phyloP scores from a whole-genome alignment of 1,140 invertebrate species.

The Maniola jurtina region DNA sequence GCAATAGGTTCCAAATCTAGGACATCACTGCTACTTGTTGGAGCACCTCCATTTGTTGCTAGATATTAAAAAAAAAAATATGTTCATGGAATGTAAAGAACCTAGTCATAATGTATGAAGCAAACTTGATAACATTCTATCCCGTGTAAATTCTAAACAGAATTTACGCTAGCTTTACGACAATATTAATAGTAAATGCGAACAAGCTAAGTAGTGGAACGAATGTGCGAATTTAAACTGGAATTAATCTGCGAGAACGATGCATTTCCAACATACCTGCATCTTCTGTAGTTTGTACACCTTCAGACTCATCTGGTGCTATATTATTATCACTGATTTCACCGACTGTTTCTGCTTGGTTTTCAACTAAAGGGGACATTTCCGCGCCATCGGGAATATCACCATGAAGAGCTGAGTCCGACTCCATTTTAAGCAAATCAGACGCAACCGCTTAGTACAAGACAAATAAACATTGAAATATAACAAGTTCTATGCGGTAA shows the following conservation, averaged over 20 bases:
- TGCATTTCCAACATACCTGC: constrained; percentile 42
- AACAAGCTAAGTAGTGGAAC: not conserved
- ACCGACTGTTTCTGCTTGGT: constrained; percentile 56
- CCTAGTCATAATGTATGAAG: not conserved
- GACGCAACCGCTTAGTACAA: constrained; percentile 26
- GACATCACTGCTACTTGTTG: constrained; percentile 69
- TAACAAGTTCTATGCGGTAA: constrained; percentile 39
- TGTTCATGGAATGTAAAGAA: not conserved
- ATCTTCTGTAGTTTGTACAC: constrained; percentile 49
- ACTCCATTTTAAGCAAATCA: constrained; percentile 61
- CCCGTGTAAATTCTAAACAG: too few relatives aligned
- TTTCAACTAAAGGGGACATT: constrained; percentile 68
- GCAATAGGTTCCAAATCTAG: constrained; percentile 54
- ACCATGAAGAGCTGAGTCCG: constrained; percentile 62
- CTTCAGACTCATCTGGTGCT: constrained; percentile 55
- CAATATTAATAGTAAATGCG: not conserved
- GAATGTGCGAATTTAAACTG: not conserved
- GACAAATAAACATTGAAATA: constrained; percentile 66
- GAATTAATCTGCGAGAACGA: not conserved
- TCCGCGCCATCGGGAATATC: constrained; percentile 74
- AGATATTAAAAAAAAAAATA: constrained; percentile 20
- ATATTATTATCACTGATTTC: constrained; percentile 67
- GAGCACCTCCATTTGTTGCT: constrained; percentile 64
- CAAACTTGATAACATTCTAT: too few relatives aligned
- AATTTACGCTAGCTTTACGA: not conserved